phyloP scores from a whole-genome alignment of 2,113 vertebrate genomes.

The Bos javanicus region DNA sequence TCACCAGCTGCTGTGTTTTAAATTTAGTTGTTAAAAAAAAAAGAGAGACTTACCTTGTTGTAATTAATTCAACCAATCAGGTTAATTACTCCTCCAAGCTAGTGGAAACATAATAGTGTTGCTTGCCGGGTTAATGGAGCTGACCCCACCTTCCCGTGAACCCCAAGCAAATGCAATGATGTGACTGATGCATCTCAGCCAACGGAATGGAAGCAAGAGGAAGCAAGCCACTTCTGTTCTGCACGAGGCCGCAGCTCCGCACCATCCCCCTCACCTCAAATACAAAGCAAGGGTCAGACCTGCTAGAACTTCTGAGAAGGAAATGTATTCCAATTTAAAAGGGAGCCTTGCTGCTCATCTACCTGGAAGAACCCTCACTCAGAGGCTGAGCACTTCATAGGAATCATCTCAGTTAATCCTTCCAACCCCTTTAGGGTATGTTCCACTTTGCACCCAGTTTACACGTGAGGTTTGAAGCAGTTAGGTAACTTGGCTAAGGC shows the following conservation, averaged over 20 bases:
- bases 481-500: not conserved
- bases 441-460: not conserved
- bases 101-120: conserved; percentile 37
- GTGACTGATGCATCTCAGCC: not conserved
- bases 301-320: not conserved
- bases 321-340: not conserved
- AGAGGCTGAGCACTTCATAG: not conserved
- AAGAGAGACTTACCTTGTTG: conserved; percentile 73
- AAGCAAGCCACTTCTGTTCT: not conserved
- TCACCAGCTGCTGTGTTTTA: conserved; percentile 52
- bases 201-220: conserved; percentile 9
- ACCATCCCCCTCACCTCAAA: not conserved
- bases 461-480: not conserved
- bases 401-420: not conserved
- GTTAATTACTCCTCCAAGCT: conserved; percentile 71
- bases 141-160: conserved; percentile 51
- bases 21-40: conserved; percentile 46
- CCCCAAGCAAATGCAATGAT: conserved; percentile 51
- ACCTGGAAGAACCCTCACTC: not conserved
- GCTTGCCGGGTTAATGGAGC: conserved; percentile 62
- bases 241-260: not conserved
- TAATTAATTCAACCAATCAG: conserved; percentile 72
- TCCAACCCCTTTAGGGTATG: not conserved
- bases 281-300: not conserved
- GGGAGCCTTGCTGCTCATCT: not conserved